Conservation (phyloP, 2,797 vertebrate species). For the Crypturellus tataupa region DNA sequence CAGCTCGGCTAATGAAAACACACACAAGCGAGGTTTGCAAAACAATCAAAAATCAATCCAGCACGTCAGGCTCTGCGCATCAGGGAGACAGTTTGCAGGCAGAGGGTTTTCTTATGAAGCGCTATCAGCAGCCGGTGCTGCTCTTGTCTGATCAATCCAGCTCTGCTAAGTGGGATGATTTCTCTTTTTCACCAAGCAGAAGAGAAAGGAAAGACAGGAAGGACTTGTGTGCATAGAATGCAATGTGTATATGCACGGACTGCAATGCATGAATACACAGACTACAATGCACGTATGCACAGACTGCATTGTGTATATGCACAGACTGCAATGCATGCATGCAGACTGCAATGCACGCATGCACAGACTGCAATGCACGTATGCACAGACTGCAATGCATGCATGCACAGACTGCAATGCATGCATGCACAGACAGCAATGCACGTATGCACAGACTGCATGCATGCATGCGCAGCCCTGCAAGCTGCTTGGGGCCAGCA, state of each 20-base stretch:
- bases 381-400: no score
- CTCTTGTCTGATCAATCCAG: constrained; percentile 65
- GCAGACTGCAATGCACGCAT: no score
- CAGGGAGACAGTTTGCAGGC: constrained; percentile 65
- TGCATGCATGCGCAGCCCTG: neutral
- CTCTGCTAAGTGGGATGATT: constrained; percentile 61
- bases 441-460: no score
- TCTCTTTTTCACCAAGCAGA: constrained; percentile 41
- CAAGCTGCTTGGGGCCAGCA: neutral
- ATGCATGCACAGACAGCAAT: no score
- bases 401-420: no score
- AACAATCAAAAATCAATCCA: constrained; percentile 66
- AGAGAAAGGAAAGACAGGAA: constrained; percentile 61
- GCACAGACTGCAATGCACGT: no score
- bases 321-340: no score
- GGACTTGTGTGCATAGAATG: no score
- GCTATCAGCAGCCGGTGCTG: constrained; percentile 67
- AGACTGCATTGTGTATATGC: no score
- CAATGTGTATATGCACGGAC: no score
- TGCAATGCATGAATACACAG: no score
- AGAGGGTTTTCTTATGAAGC: constrained; percentile 65
- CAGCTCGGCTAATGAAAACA: constrained; percentile 52
- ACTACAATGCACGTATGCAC: no score
- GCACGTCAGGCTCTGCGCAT: constrained; percentile 48
- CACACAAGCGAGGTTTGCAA: constrained; percentile 25